A percentile compares a stretch with the other conserved stretches of the same genome.
These are phyloP conservation scores for Etheostoma spectabile DNA, from an alignment of 2,113 vertebrate species.

Conservation along the genomic window DNA sequence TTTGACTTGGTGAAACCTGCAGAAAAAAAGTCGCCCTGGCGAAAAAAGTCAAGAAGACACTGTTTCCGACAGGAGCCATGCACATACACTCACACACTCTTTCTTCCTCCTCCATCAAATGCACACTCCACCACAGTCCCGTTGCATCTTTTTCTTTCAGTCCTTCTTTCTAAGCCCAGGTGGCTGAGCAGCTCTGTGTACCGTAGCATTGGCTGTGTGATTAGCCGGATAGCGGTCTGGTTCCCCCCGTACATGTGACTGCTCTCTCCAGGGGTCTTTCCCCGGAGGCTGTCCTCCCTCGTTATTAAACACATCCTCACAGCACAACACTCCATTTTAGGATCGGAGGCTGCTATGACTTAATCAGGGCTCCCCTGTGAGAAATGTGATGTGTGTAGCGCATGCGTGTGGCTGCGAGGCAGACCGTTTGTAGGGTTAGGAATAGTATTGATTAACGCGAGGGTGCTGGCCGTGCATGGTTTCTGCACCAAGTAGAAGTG, in stretches of 20 bases:
- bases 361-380: slow-evolving; percentile 79
- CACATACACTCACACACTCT: neutral
- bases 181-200: slow-evolving; percentile 16
- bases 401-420: slow-evolving; percentile 1
- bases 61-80: too few species aligned
- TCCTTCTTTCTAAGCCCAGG: neutral
- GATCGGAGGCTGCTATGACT: slow-evolving; percentile 67
- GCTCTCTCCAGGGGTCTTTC: slow-evolving; percentile 57
- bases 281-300: slow-evolving; percentile 38
- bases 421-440: slow-evolving; percentile 18
- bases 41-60: too few species aligned
- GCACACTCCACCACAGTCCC: neutral
- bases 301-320: slow-evolving; percentile 51
- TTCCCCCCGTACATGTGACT: slow-evolving; percentile 47
- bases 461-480: slow-evolving; percentile 25
- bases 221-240: slow-evolving; percentile 10
- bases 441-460: slow-evolving; percentile 65
- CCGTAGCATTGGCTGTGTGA: slow-evolving; percentile 18
- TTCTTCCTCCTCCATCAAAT: neutral
- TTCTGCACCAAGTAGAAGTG: slow-evolving; percentile 32
- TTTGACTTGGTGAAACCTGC: too few species aligned
- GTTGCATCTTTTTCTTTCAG: neutral
- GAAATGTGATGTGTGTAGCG: slow-evolving; percentile 32
- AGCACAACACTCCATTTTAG: slow-evolving; percentile 61
- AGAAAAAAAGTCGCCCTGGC: too few species aligned